Percentiles rank a stretch among this genome's conserved stretches.
phyloP scores from a whole-genome alignment of 2,888 invertebrate genomes.

The Cosmia trapezina region DNA sequence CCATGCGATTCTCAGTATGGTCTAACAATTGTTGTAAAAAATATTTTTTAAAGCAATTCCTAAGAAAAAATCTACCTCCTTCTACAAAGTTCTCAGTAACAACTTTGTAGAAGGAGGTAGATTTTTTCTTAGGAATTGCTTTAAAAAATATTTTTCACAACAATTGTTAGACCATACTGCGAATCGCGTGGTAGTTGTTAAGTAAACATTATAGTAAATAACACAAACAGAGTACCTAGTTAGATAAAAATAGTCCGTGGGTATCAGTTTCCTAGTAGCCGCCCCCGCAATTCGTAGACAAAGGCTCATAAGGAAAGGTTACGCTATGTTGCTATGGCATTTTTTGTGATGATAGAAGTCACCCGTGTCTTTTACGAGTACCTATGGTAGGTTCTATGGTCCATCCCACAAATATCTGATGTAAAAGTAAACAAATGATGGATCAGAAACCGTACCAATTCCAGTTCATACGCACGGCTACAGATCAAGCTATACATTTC shows the following conservation, averaged over 20 bases:
- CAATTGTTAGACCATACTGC: not conserved
- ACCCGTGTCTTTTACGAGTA: not conserved
- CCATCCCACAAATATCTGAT: not conserved
- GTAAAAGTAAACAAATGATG: too few species aligned
- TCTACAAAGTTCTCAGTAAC: too few species aligned
- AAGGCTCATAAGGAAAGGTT: not conserved
- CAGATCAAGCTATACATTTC: too few species aligned
- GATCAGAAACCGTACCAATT: too few species aligned
- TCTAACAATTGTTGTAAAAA: not conserved
- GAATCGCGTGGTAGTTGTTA: not conserved
- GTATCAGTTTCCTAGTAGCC: not conserved
- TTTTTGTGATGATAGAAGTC: not conserved
- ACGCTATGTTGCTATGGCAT: not conserved
- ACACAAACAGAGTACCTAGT: not conserved
- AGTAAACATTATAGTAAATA: not conserved
- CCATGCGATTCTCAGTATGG: not conserved
- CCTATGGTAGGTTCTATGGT: not conserved
- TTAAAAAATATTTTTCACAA: not conserved
- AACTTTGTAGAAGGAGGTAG: too few species aligned
- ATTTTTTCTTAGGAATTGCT: not conserved
- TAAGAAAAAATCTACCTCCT: too few species aligned
- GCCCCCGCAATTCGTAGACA: not conserved
- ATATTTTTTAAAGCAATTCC: not conserved
- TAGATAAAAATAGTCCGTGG: not conserved
- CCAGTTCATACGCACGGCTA: too few species aligned